Conservation (phyloP, 2,888 invertebrate genomes). For the Strigamia crassipes region DNA sequence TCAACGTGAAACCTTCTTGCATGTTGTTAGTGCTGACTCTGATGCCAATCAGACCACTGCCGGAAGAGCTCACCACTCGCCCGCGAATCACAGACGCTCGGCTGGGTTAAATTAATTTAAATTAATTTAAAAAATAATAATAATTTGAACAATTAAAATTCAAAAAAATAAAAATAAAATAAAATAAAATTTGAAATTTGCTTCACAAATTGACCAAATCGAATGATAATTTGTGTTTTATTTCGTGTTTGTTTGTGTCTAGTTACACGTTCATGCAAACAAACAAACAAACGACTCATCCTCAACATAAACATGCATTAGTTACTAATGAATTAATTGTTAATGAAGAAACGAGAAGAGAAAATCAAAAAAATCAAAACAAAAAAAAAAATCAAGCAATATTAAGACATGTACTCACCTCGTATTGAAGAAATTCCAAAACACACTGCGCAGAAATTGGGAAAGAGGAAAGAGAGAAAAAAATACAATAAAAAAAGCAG, state of each 20-base stretch:
- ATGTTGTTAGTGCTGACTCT: conserved; percentile 86
- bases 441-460: conserved; percentile 53
- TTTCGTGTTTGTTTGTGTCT: neutral
- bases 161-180: too few species aligned
- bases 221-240: too few species aligned
- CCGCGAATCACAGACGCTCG: conserved; percentile 99
- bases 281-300: neutral
- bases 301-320: neutral
- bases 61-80: conserved; percentile 91
- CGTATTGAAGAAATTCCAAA: conserved; percentile 55
- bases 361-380: neutral
- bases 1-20: conserved; percentile 93
- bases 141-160: too few species aligned
- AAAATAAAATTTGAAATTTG: neutral
- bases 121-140: too few species aligned
- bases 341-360: neutral
- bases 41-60: conserved; percentile 95
- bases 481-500: conserved; percentile 50
- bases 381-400: too few species aligned
- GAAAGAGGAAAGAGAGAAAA: conserved; percentile 46
- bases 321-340: neutral
- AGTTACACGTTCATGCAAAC: neutral
- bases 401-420: conserved; percentile 53
- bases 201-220: neutral
- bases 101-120: too few species aligned